A percentile compares a stretch with the other conserved stretches of the same genome.
Conservation (phyloP, 1,140 invertebrate genomes). For the Penaeus vannamei region DNA sequence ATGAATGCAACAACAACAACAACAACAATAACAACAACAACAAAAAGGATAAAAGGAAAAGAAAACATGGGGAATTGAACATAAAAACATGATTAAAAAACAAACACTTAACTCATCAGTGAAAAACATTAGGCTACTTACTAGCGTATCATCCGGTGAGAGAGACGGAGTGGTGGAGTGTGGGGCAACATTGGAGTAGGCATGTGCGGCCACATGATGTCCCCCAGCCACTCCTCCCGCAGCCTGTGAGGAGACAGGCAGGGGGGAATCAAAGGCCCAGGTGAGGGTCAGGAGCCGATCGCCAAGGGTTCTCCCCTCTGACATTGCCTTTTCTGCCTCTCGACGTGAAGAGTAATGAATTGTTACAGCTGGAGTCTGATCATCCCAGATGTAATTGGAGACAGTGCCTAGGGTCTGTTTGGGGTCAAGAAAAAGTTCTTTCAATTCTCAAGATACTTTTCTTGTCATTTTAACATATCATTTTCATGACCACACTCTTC, state of each 20-base stretch:
- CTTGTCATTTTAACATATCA: not conserved
- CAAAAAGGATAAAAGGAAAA: not conserved
- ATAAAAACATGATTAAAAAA: not conserved
- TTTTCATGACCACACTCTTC: not conserved
- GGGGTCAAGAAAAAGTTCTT: slow-evolving; percentile 57
- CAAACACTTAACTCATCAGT: not conserved
- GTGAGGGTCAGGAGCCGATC: slow-evolving; percentile 73
- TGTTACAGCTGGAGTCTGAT: slow-evolving; percentile 79
- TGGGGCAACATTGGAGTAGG: slow-evolving; percentile 37
- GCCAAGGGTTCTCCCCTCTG: slow-evolving; percentile 80
- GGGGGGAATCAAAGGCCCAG: slow-evolving; percentile 69
- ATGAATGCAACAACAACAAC: not conserved
- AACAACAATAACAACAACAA: not conserved
- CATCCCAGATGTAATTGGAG: slow-evolving; percentile 79
- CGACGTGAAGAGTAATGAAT: slow-evolving; percentile 82
- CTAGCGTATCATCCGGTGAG: slow-evolving; percentile 53
- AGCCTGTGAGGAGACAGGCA: slow-evolving; percentile 5
- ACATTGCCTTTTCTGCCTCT: slow-evolving; percentile 80
- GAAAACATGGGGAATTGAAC: not conserved
- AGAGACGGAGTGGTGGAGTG: slow-evolving; percentile 57
- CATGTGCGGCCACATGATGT: slow-evolving; percentile 40
- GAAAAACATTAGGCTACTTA: slow-evolving; percentile 21
- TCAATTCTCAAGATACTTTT: slow-evolving; percentile 7
- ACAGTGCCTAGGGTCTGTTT: slow-evolving; percentile 82
- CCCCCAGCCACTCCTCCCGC: not conserved